A percentile compares a stretch with the other conserved stretches of the same genome.
phyloP scores from a whole-genome alignment of 2,888 invertebrate genomes.

The Oscheius onirici region DNA sequence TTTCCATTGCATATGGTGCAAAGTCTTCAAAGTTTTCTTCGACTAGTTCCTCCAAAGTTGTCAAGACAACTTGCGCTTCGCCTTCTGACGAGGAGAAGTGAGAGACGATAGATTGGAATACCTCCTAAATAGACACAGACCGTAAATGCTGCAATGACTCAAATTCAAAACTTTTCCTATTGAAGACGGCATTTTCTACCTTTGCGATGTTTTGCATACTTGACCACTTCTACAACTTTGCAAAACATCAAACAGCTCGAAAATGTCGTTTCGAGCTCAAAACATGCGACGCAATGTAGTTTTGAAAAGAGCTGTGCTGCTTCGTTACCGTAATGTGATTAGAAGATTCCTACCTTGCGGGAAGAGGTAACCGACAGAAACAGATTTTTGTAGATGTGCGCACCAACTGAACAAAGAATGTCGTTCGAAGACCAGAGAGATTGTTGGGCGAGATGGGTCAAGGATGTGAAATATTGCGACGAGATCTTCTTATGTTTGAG shows the following conservation, averaged over 20 bases:
- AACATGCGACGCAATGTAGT: no score
- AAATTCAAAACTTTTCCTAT: neutral
- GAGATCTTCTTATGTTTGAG: slow-evolving; percentile 24
- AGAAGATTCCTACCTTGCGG: no score
- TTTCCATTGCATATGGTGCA: neutral
- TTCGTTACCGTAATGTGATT: no score
- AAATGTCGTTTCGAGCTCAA: no score
- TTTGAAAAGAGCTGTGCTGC: no score
- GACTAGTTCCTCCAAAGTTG: slow-evolving; percentile 14
- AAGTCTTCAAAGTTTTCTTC: neutral
- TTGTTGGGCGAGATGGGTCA: slow-evolving; percentile 16
- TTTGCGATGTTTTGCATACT: no score
- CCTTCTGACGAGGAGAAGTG: slow-evolving; percentile 14
- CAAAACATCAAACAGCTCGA: no score
- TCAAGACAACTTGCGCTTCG: slow-evolving; percentile 20
- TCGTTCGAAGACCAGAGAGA: slow-evolving; percentile 1
- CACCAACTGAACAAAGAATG: slow-evolving; percentile 7
- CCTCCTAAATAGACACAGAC: neutral
- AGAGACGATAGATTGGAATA: slow-evolving; percentile 12
- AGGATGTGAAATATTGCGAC: neutral
- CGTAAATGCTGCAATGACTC: neutral
- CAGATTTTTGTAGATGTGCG: slow-evolving; percentile 7
- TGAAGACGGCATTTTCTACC: no score
- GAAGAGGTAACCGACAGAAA: neutral
- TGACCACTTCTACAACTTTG: no score